These are phyloP conservation scores for Cathartes aura DNA, from an alignment of 2,113 vertebrate genomes.

Conservation along the genomic window DNA sequence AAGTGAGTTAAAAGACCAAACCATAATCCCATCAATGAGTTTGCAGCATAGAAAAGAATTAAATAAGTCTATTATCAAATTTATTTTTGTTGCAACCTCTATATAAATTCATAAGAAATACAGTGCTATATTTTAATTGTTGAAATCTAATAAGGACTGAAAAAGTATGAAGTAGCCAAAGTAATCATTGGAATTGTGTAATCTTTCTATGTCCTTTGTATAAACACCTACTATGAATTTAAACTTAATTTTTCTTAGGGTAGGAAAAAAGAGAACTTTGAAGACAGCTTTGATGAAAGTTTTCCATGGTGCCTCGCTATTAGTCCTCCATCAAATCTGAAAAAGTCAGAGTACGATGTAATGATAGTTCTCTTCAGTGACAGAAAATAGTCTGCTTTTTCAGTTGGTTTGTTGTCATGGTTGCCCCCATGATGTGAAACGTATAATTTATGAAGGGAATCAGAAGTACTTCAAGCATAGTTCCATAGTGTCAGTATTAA, in stretches of 20 bases:
- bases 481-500: neutral
- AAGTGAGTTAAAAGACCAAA: neutral
- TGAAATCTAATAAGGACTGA: neutral
- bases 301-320: neutral
- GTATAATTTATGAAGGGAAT: neutral
- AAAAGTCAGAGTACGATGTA: neutral
- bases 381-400: neutral
- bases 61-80: neutral
- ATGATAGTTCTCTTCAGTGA: neutral
- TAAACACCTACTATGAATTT: neutral
- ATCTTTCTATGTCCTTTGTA: neutral
- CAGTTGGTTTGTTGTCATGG: constrained; percentile 15
- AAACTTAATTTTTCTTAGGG: neutral
- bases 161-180: neutral
- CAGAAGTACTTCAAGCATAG: neutral
- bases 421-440: neutral
- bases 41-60: neutral
- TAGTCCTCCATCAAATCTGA: neutral
- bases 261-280: neutral
- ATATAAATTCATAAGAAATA: neutral
- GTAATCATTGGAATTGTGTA: neutral
- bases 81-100: neutral
- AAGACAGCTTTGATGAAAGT: neutral
- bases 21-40: neutral
- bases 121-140: neutral